Evolutionary conservation across 2,888 invertebrate species (phyloP), one percentile per base, ranked within the genome.

Genomic region (Aleiodes alternator): DNA sequence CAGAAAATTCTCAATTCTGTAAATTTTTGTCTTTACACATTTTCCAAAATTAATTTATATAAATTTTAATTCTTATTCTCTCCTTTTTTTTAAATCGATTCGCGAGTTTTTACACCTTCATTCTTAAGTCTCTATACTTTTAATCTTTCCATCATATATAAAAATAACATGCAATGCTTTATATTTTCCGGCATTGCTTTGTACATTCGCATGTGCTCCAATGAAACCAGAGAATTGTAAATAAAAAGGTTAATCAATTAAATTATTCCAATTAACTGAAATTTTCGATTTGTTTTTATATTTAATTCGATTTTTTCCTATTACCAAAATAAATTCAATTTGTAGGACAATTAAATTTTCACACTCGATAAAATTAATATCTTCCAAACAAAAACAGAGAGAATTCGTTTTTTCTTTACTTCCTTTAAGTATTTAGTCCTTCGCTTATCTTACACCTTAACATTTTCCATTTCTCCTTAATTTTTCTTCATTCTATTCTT

Each of bases 121-220:
- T 48, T 43, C 50, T 69, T 69, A 72, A 69, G 31, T 72, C 51
- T 61, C 53, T 34, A 76, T 72, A 56, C 56, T 55, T 56, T 34
- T 48, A 29, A 53, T 23, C 75, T 79, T 81, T 81, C 80, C 73
- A 82, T 85, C 82, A 86, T 88, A 86, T 88, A 89, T 87, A 89
- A 89, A 89, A 89, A 89, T 89, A 89, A 88, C 82, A 84, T 82
- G 88, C 89, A 89, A 88, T 87, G 89, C 85, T 83, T 87, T 87
- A 83, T 84, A 85, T 86, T 23, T 43, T 86, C 82, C 85, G 84
- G 84, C 89, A 88, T 88, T 88, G 89, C 88, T 89, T 89, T 89
- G 89, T 89, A 89, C 89, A 89, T 89, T 89, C 86, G 85, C 87
- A 87, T 87, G 89, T 89, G 89, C 89, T 89, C 88, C 87, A 89